Conservation (phyloP, 1,140 invertebrate species). For the Catajapyx aquilonaris region DNA sequence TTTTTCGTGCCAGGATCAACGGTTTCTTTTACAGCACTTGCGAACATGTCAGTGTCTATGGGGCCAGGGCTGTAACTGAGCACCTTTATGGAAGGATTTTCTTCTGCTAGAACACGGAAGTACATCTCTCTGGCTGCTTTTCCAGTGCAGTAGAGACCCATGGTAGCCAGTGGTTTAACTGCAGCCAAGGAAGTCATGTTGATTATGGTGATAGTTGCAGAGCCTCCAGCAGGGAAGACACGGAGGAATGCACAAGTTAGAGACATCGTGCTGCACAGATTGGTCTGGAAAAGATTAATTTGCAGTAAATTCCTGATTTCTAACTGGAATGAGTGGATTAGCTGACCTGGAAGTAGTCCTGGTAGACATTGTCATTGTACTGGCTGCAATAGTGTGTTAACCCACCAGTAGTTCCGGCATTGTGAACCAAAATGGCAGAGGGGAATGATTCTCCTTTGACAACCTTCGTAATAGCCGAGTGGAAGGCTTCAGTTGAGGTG, state of each 20-base stretch:
- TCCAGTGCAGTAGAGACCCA: neutral
- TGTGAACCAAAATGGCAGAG: slow-evolving; percentile 59
- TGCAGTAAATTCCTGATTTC: no score
- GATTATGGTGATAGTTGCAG: slow-evolving; percentile 36
- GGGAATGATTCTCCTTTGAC: slow-evolving; percentile 34
- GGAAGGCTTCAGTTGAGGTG: slow-evolving; percentile 18
- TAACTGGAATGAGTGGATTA: no score
- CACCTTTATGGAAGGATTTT: neutral
- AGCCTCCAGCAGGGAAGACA: slow-evolving; percentile 22
- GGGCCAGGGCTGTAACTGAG: neutral
- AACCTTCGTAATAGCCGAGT: no score
- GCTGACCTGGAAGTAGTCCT: slow-evolving; percentile 45
- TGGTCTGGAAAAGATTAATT: slow-evolving; percentile 63
- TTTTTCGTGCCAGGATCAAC: neutral
- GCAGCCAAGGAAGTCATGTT: slow-evolving; percentile 76
- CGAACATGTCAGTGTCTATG: neutral
- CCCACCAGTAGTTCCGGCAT: slow-evolving; percentile 71
- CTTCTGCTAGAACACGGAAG: neutral
- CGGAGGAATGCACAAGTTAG: slow-evolving; percentile 56
- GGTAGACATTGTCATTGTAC: slow-evolving; percentile 35
- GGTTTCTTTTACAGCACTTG: neutral
- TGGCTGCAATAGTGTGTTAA: slow-evolving; percentile 33
- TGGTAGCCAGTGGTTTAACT: slow-evolving; percentile 47
- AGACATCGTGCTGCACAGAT: slow-evolving; percentile 40
- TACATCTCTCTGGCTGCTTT: neutral